Evolutionary conservation across 2,797 vertebrate genomes (phyloP), one percentile per base, ranked within the genome.

Genomic region (Sebastes matsubarae): DNA sequence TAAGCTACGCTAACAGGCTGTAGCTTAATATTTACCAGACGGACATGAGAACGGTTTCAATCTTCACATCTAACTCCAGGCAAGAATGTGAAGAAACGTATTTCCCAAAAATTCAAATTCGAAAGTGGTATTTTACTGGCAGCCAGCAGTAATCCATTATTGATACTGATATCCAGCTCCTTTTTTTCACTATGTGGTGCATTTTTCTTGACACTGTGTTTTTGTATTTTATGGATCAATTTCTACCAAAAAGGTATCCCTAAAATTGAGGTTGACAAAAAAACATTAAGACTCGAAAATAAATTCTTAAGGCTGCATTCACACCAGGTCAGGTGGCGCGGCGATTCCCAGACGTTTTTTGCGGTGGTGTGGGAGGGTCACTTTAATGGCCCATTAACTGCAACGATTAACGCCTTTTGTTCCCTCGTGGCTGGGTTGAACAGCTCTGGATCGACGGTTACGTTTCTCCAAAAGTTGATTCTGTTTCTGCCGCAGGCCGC

Each of bases 291-390:
- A 46, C 27, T 50, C 1, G 4, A n/a, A 59, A 34, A 22, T 2
- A 10, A 12, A 32, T 69, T 36, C 24, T 32, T 11, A 25, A 59
- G 46, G 18, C 16, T 46, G 42, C 42, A 18, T 46, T 46, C 16
- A 46, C 16, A 46, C 6, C 42, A 46, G 42, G 16, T 46, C 16
- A 42, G 14, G 38, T 16, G 38, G 38, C 1, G 0, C 5, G 38
- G 38, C 38, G 0, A 16, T 42, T 42, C 38, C 38, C 0, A 0
- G 38, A 0, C 14, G 2, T 0, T 42, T 42, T 42, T 0, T 42
- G 38, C 38, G 1, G 6, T 0, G 38, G 38, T 42, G 14, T 42
- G 0, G 38, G 14, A 16, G 2, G 0, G 14, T 8, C 42, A 46
- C 3, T 46, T 18, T 46, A 46, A 46, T 18, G 42, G 42, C 42